Evolutionary conservation across 2,113 vertebrate species (phyloP).

Genomic region (Phalacrocorax aristotelis): DNA sequence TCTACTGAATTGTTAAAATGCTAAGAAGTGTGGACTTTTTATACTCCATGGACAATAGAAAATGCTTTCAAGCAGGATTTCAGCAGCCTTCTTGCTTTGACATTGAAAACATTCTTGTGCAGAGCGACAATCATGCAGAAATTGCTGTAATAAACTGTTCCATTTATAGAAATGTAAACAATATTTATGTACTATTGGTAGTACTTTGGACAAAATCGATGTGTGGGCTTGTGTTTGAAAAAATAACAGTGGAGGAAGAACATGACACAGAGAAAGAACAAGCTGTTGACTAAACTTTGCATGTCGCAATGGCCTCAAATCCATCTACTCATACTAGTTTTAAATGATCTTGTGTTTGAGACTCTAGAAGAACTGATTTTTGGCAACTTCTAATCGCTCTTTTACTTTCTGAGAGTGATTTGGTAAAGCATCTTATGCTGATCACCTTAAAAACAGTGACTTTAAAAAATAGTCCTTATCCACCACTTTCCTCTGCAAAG

Average conservation of each 20-base stretch:
- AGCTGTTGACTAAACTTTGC: neutral
- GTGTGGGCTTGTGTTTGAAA: neutral
- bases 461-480: neutral
- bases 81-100: neutral
- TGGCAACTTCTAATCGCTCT: neutral
- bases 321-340: neutral
- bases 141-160: conserved; percentile 4
- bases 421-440: neutral
- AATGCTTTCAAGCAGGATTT: neutral
- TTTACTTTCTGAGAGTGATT: neutral
- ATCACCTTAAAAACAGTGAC: neutral
- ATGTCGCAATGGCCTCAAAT: neutral
- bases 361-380: neutral
- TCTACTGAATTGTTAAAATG: neutral
- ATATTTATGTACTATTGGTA: neutral
- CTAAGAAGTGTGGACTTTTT: neutral
- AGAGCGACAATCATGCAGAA: neutral
- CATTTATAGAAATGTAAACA: neutral
- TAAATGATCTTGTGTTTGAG: neutral
- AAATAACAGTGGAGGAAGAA: neutral
- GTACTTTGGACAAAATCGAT: neutral
- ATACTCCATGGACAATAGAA: neutral
- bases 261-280: neutral
- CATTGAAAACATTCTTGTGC: neutral
- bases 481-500: neutral